Base-by-base conservation (phyloP, 2,888 invertebrate species). In the Camptogramma bilineatum region DNA sequence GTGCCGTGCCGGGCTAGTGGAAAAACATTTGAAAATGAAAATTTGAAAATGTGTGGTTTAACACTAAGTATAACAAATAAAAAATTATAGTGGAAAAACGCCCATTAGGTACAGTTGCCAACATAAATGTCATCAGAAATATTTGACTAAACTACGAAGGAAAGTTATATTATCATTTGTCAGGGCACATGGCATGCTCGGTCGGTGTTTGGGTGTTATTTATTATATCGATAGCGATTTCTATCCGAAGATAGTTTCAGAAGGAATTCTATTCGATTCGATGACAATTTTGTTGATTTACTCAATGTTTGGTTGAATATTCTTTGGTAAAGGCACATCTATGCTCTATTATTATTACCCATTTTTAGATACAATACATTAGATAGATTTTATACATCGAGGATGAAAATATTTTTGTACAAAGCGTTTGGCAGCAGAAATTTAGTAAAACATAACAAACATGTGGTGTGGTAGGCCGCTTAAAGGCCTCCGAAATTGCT, bases 111-210 rank as follows among this genome's bases (percentile, higher is more conserved):
- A 24, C 57, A 10, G 19, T 42, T 18, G 31, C 24, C 55, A 28
- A 42, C 5, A 16, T 9, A 47, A 60, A 52, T 44, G 53, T 61
- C 39, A 53, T 44, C 42, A 21, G 28, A 56, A 34, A 61, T 61
- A 24, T 42, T 34, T 24, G 24, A 52, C 21, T 16, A 34, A 55
- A 46, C 18, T 44, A 8, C 44, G 4, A 8, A 39, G 42, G 42
- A 42, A 57, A 50, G 46, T 57, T 55, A 52, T 65, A 75, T 70
- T 69, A 69, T 58, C 61, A 64, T 57, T 68, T 65, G 73, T 74
- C 75, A 75, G 68, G 74, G 64, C 70, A 76, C 66, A 72, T 75
- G 55, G 74, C 75, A 75, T 75, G 75, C 68, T 64, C 18, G 18
- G 42, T 5, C n/a, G 68, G 54, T 70, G 70, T 74, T 74, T 31